These are phyloP conservation scores for Mustelus asterias DNA, from an alignment of 2,113 vertebrate genomes.

Conservation along the genomic window DNA sequence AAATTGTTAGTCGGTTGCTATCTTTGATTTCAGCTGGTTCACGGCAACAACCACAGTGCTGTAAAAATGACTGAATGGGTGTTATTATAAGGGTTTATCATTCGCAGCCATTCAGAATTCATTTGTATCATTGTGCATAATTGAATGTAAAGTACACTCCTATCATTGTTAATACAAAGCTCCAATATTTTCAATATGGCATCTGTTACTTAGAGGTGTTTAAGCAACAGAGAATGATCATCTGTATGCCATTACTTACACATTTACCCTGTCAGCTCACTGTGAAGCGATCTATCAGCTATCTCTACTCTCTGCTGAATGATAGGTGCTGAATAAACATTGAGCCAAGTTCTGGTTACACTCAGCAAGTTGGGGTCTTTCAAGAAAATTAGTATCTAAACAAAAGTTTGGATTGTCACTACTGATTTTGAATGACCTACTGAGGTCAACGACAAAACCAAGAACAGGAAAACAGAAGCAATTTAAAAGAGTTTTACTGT, in stretches of 20 bases:
- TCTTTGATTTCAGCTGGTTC: background rate
- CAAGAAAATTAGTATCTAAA: background rate
- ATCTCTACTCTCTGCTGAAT: background rate
- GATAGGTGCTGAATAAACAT: constrained; percentile 16
- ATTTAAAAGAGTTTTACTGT: background rate
- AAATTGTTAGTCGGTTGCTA: background rate
- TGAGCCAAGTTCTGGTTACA: background rate
- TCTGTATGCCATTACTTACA: background rate
- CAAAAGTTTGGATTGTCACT: constrained; percentile 1
- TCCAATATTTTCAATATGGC: background rate
- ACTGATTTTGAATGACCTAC: background rate
- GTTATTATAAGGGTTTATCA: background rate
- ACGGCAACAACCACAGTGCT: background rate
- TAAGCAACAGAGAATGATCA: background rate
- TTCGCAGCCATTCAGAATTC: background rate
- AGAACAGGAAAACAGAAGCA: background rate
- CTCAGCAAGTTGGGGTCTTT: background rate
- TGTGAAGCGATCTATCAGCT: background rate
- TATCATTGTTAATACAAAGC: too few species aligned
- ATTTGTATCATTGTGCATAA: background rate
- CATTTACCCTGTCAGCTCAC: constrained; percentile 7
- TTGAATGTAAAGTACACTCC: background rate
- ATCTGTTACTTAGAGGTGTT: background rate
- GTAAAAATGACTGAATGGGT: background rate
- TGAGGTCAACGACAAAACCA: background rate